Evolutionary conservation across 2,888 invertebrate genomes (phyloP).

Genomic region (Silvanus unidentatus): DNA sequence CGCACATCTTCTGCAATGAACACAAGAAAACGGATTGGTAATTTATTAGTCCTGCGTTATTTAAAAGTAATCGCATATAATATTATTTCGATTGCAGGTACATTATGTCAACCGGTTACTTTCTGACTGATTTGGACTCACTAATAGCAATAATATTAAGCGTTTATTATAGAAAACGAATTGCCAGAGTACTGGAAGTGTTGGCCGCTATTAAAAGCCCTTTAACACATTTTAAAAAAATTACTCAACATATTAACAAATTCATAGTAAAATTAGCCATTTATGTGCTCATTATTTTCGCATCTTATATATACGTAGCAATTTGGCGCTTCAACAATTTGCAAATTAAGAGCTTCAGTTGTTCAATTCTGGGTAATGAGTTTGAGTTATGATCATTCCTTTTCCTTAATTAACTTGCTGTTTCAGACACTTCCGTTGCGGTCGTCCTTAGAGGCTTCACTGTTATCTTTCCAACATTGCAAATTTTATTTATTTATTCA

Average conservation of each 20-base stretch:
- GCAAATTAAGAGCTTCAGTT: neutral
- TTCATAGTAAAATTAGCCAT: too few relatives aligned
- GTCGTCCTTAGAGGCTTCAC: neutral
- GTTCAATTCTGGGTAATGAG: neutral
- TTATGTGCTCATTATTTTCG: too few relatives aligned
- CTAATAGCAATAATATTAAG: conserved; percentile 3
- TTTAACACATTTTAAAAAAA: too few relatives aligned
- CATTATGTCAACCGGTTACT: conserved; percentile 6
- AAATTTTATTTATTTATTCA: conserved; percentile 3
- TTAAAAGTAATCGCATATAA: too few relatives aligned
- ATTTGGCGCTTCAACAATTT: too few relatives aligned
- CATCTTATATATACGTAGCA: too few relatives aligned
- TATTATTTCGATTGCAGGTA: conserved; percentile 1
- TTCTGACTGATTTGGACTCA: conserved; percentile 6
- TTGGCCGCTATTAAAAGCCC: neutral
- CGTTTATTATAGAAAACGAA: neutral
- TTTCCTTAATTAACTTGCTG: neutral
- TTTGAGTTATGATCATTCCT: neutral
- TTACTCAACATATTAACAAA: too few relatives aligned
- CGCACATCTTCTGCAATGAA: too few relatives aligned
- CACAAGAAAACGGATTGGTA: too few relatives aligned
- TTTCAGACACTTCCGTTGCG: neutral
- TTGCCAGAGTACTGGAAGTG: conserved; percentile 2
- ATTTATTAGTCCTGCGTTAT: too few relatives aligned
- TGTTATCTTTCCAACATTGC: conserved; percentile 2